These are phyloP conservation scores for Drosophila pruinosa DNA, from an alignment of 1,140 invertebrate species.

Conservation along the genomic window DNA sequence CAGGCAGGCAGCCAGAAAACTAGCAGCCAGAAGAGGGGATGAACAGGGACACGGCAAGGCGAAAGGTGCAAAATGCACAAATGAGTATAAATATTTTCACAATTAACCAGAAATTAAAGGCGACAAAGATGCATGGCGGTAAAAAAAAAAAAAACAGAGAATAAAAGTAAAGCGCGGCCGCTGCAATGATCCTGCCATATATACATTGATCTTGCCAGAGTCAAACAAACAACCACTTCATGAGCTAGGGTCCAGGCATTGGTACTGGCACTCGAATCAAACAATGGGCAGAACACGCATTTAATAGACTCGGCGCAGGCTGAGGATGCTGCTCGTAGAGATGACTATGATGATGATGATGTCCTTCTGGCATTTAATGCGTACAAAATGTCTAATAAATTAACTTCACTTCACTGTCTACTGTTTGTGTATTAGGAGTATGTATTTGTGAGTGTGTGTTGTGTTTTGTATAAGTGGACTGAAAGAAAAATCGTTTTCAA, in stretches of 20 bases:
- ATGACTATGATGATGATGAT: slow-evolving; percentile 72
- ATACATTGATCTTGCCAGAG: slow-evolving; percentile 47
- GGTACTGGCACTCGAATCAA: slow-evolving; percentile 58
- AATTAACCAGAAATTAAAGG: slow-evolving; percentile 81
- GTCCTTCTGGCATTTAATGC: slow-evolving; percentile 78
- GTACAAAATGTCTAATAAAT: slow-evolving; percentile 82
- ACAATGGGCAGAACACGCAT: slow-evolving; percentile 73
- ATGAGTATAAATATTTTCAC: slow-evolving; percentile 82
- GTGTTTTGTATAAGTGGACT: slow-evolving; percentile 74
- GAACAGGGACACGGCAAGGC: slow-evolving; percentile 22
- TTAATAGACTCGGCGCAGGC: slow-evolving; percentile 70
- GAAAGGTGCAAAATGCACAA: slow-evolving; percentile 81
- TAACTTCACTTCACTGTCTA: slow-evolving; percentile 70
- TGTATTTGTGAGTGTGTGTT: slow-evolving; percentile 55
- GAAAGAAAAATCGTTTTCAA: slow-evolving; percentile 80
- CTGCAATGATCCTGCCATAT: slow-evolving; percentile 39
- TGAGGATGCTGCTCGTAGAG: slow-evolving; percentile 5
- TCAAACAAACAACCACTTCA: slow-evolving; percentile 72
- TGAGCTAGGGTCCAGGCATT: slow-evolving; percentile 34
- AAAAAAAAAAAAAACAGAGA: slow-evolving; percentile 42
- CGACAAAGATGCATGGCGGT: slow-evolving; percentile 68
- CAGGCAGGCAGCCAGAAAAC: slow-evolving; percentile 15
- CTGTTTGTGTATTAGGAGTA: slow-evolving; percentile 22
- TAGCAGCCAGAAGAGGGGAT: slow-evolving; percentile 21
- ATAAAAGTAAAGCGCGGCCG: slow-evolving; percentile 13